Percentiles rank a stretch among this genome's conserved stretches.
phyloP scores from a whole-genome alignment of 1,140 invertebrate genomes.

The Colletes latitarsis region DNA sequence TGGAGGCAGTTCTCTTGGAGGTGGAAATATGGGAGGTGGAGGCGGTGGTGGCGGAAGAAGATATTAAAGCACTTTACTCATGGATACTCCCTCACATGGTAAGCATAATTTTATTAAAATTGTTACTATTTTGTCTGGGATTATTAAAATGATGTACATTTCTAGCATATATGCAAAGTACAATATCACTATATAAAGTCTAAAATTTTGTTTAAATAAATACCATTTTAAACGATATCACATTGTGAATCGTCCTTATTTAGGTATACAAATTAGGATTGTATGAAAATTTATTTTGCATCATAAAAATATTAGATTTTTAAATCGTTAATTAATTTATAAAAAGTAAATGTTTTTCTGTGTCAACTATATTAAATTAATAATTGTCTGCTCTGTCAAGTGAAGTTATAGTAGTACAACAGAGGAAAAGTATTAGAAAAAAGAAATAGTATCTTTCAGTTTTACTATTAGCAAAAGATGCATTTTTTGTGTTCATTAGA shows the following conservation, averaged over 20 bases:
- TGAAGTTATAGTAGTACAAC: conserved; percentile 22
- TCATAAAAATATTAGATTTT: conserved; percentile 6
- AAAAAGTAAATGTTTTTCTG: background rate
- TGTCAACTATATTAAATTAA: background rate
- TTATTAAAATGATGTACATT: conserved; percentile 11
- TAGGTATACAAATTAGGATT: background rate
- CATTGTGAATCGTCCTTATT: background rate
- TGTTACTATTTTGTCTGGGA: background rate
- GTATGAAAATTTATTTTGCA: conserved; percentile 1
- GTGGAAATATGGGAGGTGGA: conserved; percentile 75
- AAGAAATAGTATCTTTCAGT: background rate
- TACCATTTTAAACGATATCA: background rate
- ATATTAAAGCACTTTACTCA: conserved; percentile 68
- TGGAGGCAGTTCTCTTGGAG: conserved; percentile 72
- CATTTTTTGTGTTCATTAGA: background rate
- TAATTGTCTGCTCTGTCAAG: background rate
- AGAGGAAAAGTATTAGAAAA: conserved; percentile 9
- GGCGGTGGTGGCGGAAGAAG: conserved; percentile 72
- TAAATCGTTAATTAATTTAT: background rate
- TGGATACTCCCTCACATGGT: conserved; percentile 67
- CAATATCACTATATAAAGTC: background rate
- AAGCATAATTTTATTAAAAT: conserved; percentile 56
- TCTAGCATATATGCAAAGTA: conserved; percentile 11
- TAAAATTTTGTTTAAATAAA: background rate
- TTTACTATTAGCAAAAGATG: background rate